phyloP scores from a whole-genome alignment of 2,113 vertebrate genomes.

The Macrotis lagotis region DNA sequence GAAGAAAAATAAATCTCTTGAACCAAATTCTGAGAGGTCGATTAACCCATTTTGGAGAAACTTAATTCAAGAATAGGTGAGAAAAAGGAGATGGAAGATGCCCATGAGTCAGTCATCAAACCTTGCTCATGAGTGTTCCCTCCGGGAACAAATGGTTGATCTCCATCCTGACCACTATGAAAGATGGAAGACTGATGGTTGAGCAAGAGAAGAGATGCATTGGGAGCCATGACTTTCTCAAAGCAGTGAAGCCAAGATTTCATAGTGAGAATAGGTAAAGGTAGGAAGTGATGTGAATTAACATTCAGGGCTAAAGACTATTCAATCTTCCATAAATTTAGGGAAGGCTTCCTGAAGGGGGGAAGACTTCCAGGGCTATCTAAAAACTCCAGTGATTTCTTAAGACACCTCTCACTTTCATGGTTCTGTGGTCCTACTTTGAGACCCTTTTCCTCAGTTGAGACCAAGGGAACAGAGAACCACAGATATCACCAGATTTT shows the following conservation, averaged over 20 bases:
- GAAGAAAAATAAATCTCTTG: neutral
- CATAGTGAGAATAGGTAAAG: neutral
- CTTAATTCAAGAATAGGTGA: neutral
- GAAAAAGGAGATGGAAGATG: neutral
- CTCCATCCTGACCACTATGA: neutral
- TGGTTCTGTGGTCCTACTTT: neutral
- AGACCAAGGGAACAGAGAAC: neutral
- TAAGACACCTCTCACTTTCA: neutral
- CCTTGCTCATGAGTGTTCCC: neutral
- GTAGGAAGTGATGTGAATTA: neutral
- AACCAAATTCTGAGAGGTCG: neutral
- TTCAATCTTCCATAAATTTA: neutral
- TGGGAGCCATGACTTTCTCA: neutral
- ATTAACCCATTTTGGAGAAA: neutral
- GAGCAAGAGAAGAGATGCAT: neutral
- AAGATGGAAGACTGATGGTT: neutral
- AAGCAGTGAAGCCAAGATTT: neutral
- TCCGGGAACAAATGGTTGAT: neutral
- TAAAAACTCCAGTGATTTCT: neutral
- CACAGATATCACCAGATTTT: neutral
- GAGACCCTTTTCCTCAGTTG: neutral
- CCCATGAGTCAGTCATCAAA: neutral
- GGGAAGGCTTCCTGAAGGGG: neutral
- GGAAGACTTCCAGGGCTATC: neutral
- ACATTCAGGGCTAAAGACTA: neutral